These are phyloP conservation scores for Leucoraja erinaceus DNA, from an alignment of 2,113 vertebrate genomes.

Conservation along the genomic window DNA sequence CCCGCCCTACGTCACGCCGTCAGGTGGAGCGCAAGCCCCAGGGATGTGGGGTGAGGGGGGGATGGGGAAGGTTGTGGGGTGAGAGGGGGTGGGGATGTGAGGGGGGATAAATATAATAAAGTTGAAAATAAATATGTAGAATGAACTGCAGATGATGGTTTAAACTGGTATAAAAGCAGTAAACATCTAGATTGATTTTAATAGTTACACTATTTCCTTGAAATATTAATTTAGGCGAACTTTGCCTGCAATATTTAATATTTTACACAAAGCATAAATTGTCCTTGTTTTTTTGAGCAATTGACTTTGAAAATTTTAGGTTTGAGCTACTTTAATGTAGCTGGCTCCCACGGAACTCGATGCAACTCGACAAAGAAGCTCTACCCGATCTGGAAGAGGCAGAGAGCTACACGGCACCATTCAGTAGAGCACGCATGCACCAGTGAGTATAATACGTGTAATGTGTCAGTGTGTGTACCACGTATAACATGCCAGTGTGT, in stretches of 20 bases:
- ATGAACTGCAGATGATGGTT: no score
- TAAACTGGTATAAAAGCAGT: neutral
- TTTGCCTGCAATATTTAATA: neutral
- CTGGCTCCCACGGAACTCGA: constrained; percentile 90
- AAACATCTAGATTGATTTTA: neutral
- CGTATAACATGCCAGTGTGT: no score
- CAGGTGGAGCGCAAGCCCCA: no score
- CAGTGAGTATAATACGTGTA: constrained; percentile 58
- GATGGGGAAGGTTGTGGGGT: no score
- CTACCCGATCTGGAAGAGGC: constrained; percentile 87
- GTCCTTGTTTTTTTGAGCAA: no score
- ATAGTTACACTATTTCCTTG: neutral
- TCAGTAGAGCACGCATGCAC: constrained; percentile 88
- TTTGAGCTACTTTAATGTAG: constrained; percentile 45
- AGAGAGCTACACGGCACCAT: constrained; percentile 93
- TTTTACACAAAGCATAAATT: neutral
- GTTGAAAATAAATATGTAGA: no score
- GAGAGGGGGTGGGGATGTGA: no score
- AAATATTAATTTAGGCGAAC: no score
- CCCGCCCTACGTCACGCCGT: no score
- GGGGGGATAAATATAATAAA: neutral
- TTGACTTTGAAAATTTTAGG: no score
- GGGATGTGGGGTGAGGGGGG: no score
- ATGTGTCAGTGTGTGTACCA: no score
- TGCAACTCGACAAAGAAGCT: constrained; percentile 94